phyloP scores from a whole-genome alignment of 2,113 vertebrate species.

The Parus major region DNA sequence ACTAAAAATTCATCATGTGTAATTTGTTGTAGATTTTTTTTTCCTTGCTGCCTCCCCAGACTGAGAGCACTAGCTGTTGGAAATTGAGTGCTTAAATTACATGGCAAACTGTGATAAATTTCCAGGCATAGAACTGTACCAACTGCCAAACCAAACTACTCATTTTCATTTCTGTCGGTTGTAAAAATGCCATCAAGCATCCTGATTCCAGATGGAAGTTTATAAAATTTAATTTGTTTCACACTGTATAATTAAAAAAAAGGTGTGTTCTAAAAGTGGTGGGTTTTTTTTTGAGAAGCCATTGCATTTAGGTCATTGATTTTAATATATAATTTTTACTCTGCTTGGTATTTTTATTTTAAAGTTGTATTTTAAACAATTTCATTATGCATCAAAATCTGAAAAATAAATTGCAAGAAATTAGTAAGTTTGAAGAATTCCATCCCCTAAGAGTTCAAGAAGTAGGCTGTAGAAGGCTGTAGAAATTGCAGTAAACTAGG shows the following conservation, averaged over 20 bases:
- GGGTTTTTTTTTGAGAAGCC: neutral
- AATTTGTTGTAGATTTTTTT: neutral
- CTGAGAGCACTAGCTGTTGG: constrained; percentile 2
- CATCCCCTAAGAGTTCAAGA: neutral
- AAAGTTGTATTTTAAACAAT: neutral
- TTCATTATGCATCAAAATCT: neutral
- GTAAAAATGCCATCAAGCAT: constrained; percentile 19
- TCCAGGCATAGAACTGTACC: neutral
- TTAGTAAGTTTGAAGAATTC: neutral
- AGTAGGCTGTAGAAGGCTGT: neutral
- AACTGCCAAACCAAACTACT: constrained; percentile 10
- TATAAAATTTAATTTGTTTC: constrained; percentile 12
- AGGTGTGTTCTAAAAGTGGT: neutral
- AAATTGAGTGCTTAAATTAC: constrained; percentile 36
- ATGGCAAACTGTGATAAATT: constrained; percentile 31
- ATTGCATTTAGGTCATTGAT: neutral
- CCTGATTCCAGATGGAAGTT: constrained; percentile 1
- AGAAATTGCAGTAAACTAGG: neutral
- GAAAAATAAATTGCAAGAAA: neutral
- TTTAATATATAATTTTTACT: neutral
- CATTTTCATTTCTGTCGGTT: constrained; percentile 11
- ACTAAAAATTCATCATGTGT: constrained; percentile 22
- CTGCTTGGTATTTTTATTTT: neutral
- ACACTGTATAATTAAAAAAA: neutral
- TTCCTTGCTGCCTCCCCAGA: neutral